Percentiles rank a stretch among this genome's conserved stretches.
These are phyloP conservation scores for Drosophila subpulchrella DNA, from an alignment of 1,140 invertebrate genomes.

Conservation along the genomic window DNA sequence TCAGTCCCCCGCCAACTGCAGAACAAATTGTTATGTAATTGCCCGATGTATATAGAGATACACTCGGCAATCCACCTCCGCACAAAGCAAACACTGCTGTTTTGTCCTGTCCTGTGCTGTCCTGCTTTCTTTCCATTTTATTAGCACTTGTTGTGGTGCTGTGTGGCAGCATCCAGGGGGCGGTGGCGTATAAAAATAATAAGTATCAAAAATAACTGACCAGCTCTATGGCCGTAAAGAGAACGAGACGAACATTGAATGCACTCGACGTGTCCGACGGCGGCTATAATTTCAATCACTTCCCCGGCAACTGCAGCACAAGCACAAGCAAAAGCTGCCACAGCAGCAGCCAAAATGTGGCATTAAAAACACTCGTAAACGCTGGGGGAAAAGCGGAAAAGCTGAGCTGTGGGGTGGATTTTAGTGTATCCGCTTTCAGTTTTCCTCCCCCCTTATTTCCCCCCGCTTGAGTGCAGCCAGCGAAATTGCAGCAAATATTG, in stretches of 20 bases:
- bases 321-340: conserved; percentile 4
- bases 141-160: conserved; percentile 55
- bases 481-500: conserved; percentile 54
- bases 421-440: conserved; percentile 18
- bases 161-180: conserved; percentile 1
- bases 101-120: conserved; percentile 1
- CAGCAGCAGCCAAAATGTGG: conserved; percentile 55
- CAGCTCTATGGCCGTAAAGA: conserved; percentile 46
- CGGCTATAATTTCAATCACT: conserved; percentile 70
- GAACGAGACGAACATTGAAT: conserved; percentile 57
- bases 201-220: conserved; percentile 71
- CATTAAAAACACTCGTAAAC: conserved; percentile 73
- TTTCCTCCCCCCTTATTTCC: not conserved
- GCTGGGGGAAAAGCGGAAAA: conserved; percentile 23
- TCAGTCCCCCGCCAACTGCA: conserved; percentile 8
- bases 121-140: conserved; percentile 37
- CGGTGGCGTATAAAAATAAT: conserved; percentile 58
- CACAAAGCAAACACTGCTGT: conserved; percentile 14
- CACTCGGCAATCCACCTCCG: conserved; percentile 9
- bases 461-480: conserved; percentile 32
- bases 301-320: conserved; percentile 37
- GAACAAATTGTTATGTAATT: conserved; percentile 60
- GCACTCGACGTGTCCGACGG: conserved; percentile 56
- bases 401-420: conserved; percentile 22
- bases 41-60: conserved; percentile 33